Evolutionary conservation across 2,113 vertebrate genomes (phyloP), one percentile per base, ranked within the genome.

Genomic region (Glaucidium brasilianum): DNA sequence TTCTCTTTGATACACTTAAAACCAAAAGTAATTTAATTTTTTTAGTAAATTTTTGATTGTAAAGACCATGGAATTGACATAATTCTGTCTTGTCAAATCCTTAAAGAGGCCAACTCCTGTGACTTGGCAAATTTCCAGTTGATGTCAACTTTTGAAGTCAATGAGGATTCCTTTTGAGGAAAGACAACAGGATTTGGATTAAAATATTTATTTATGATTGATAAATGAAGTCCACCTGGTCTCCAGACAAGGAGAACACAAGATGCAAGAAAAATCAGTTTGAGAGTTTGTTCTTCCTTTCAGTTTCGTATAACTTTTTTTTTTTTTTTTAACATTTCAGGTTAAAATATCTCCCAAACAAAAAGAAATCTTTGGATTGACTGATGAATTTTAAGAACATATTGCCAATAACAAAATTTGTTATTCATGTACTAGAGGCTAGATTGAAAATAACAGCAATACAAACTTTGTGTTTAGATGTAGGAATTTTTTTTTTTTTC

Each of bases 71-170:
- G 37, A 50, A 66, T 26, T 90, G 30, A 39, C 18, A 22, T 34
- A n/a, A 59, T 88, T 88, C 21, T 83, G 21, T 50, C 49, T 63
- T 92, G 75, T 83, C 39, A 69, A 72, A 85, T 79, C 58, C 30
- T 6, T 68, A 21, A 50, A 56, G 66, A 87, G 9, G 15, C 62
- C 0, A 2, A 74, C 47, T 87, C 39, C 60, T 75, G 17, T 71
- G 64, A 74, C 49, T 71, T 95, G 88, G 58, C 92, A 72, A 5
- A 90, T 88, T 85, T 93, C 85, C 74, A 88, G 11, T 7, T 91
- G 52, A 30, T 90, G 37, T 63, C 85, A 95, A 6, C 81, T 95
- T 93, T 93, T 78, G 76, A 95, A 87, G 85, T 78, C 87, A 63
- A 3, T 78, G 66, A 92, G 41, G n/a, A 62, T 85, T 90, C 55